Evolutionary conservation across 23 tunicate genomes (phyloP).

Genomic region (Aplidium turbinatum): DNA sequence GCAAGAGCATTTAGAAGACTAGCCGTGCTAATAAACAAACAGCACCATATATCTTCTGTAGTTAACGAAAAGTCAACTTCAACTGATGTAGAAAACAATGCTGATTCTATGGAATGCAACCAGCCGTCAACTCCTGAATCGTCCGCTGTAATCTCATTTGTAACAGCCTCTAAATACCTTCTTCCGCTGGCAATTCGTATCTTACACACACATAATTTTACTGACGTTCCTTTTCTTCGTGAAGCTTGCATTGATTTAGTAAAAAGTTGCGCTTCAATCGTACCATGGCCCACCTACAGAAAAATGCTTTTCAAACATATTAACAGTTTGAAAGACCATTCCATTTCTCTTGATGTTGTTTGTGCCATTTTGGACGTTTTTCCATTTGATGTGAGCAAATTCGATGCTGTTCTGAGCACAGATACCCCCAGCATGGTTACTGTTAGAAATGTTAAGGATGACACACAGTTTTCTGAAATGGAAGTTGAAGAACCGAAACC

Average conservation of each 20-base stretch:
- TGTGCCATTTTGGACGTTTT: constrained; percentile 54
- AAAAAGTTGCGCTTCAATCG: constrained; percentile 36
- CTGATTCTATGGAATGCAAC: not conserved
- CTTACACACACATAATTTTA: constrained; percentile 43
- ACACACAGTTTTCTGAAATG: too few species aligned
- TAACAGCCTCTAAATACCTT: constrained; percentile 45
- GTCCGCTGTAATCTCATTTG: not conserved
- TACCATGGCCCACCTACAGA: constrained; percentile 72
- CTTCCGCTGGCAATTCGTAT: constrained; percentile 73
- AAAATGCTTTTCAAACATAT: constrained; percentile 44
- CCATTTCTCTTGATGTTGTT: constrained; percentile 41
- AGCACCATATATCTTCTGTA: not conserved
- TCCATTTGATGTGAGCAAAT: constrained; percentile 64
- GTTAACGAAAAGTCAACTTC: too few species aligned
- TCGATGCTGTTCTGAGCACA: not conserved
- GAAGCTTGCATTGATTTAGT: constrained; percentile 78
- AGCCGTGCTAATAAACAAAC: constrained; percentile 34
- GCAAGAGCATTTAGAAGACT: constrained; percentile 64
- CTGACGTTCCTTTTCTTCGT: constrained; percentile 26
- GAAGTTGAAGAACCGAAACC: constrained; percentile 1
- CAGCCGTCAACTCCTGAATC: not conserved
- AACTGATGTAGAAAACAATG: constrained; percentile 13
- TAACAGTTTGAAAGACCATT: constrained; percentile 16
- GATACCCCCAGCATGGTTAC: not conserved
- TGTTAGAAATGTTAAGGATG: too few species aligned